Conservation (phyloP, 2,888 invertebrate genomes). For the Charanyca ferruginea region DNA sequence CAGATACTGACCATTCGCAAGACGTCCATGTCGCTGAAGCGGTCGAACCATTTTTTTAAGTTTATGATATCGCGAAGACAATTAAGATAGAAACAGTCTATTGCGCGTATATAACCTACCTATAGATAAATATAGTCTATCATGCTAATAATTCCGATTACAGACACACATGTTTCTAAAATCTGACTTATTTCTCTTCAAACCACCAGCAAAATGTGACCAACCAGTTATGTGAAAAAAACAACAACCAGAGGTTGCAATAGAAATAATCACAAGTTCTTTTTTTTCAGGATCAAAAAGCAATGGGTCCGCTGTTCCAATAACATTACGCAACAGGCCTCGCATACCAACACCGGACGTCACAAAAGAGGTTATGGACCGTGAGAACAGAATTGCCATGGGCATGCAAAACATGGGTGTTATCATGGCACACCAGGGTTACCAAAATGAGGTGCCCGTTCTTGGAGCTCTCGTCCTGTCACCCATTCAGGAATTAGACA, state of each 20-base stretch:
- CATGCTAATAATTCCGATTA: too few relatives aligned
- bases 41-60: too few relatives aligned
- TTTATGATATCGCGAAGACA: too few relatives aligned
- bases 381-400: slow-evolving; percentile 92
- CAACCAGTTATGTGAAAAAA: not conserved
- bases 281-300: slow-evolving; percentile 91
- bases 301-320: slow-evolving; percentile 93
- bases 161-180: too few relatives aligned
- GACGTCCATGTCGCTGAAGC: too few relatives aligned
- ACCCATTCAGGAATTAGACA: slow-evolving; percentile 96
- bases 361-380: slow-evolving; percentile 94
- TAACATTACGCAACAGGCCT: slow-evolving; percentile 95
- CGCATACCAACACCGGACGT: slow-evolving; percentile 97
- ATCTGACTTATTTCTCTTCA: too few relatives aligned
- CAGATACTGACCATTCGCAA: too few relatives aligned
- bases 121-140: too few relatives aligned
- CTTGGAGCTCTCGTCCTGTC: slow-evolving; percentile 95
- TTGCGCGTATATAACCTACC: too few relatives aligned
- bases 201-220: not conserved
- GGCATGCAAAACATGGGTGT: slow-evolving; percentile 92
- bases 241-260: not conserved
- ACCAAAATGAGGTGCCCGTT: slow-evolving; percentile 93
- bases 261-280: not conserved
- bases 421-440: slow-evolving; percentile 93
- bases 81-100: too few relatives aligned